These are phyloP conservation scores for Graphium colonna DNA, from an alignment of 2,888 invertebrate genomes.

Conservation along the genomic window DNA sequence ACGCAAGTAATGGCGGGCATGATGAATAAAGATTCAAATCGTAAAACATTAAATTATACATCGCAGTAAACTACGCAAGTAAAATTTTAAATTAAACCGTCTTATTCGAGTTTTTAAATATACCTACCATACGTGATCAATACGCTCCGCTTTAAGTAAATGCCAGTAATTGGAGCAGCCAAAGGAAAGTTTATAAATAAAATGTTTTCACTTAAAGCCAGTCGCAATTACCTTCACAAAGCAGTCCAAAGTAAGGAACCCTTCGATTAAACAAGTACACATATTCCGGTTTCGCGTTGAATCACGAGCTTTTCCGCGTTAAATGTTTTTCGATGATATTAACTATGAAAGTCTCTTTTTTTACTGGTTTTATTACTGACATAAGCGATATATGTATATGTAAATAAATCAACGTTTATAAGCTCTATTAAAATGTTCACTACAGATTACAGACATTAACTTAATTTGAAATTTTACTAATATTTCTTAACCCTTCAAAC, in stretches of 20 bases:
- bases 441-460: no score
- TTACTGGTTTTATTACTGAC: slow-evolving; percentile 25
- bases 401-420: no score
- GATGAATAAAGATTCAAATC: slow-evolving; percentile 1
- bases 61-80: slow-evolving; percentile 16
- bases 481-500: no score
- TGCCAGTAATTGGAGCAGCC: slow-evolving; percentile 67
- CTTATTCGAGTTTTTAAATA: slow-evolving; percentile 13
- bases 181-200: slow-evolving; percentile 62
- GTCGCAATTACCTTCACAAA: slow-evolving; percentile 64
- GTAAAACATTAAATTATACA: slow-evolving; percentile 10
- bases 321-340: slow-evolving; percentile 55
- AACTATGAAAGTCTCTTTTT: slow-evolving; percentile 50
- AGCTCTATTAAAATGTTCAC: no score
- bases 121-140: slow-evolving; percentile 10
- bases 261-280: slow-evolving; percentile 58
- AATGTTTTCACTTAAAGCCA: slow-evolving; percentile 66
- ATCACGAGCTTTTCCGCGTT: slow-evolving; percentile 28
- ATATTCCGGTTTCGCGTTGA: slow-evolving; percentile 52
- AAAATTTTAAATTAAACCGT: slow-evolving; percentile 10
- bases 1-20: background rate
- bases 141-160: slow-evolving; percentile 39
- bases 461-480: no score
- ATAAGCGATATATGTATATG: background rate
- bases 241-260: slow-evolving; percentile 50